Evolutionary conservation across 2,888 invertebrate genomes (phyloP), one percentile per base, ranked within the genome.

Genomic region (Drosophila glabriapex): DNA sequence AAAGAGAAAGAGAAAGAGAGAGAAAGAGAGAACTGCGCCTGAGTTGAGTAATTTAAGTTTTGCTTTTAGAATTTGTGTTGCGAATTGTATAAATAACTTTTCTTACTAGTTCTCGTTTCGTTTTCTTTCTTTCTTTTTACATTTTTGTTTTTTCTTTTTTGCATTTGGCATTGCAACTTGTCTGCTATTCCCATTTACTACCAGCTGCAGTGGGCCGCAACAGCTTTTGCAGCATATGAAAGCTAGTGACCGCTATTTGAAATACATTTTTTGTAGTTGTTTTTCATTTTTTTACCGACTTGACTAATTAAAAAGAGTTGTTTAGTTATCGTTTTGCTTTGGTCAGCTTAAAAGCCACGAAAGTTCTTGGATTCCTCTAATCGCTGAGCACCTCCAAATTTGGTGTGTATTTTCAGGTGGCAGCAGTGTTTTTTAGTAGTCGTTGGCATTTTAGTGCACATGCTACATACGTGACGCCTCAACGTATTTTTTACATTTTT

Each of bases 381-480:
- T 66, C 77, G 77, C 72, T 72, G 82, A 78, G 63, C 78, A 71
- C 49, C 37, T 77, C 29, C 9, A 59, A 81, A 81, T 70, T 43
- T 46, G 37, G 52, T 68, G 41, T 62, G 43, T 58, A 58, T 64
- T 68, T 53, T 71, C 28, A 43, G 43, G 25, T 46, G n/a, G n/a
- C 33, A 19, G 41, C 49, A 65, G 66, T 29, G 4, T 49, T 49
- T 50, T 28, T 25, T 22, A 61, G 41, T 71, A 7, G 22, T 41
- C 19, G 50, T 63, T 62, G 52, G 14, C 49, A 59, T 62, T 49
- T 67, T 52, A 43, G 33, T 58, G 55, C 56, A 53, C 64, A 72
- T 71, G 85, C 25, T 33, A 53, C 52, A 72, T 73, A 85, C 90
- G 89, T 88, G 84, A 85, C 76, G 65, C 63, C 73, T 54, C 49